phyloP scores from a whole-genome alignment of 2,888 invertebrate genomes.

The Geophilus truncorum region DNA sequence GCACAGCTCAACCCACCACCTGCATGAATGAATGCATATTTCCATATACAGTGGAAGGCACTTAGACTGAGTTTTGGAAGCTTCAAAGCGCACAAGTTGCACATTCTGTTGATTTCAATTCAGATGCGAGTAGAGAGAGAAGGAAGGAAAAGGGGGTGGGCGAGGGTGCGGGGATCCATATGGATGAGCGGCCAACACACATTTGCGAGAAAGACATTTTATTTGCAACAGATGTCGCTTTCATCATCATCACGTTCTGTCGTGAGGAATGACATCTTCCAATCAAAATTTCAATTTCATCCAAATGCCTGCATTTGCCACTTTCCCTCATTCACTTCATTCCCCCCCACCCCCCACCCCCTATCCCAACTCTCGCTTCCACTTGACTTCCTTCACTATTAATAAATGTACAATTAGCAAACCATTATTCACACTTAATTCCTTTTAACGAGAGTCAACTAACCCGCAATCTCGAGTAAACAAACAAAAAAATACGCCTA shows the following conservation, averaged over 20 bases:
- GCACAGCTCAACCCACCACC: neutral
- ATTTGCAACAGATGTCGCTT: constrained; percentile 32
- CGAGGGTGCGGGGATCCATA: neutral
- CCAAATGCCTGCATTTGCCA: constrained; percentile 2
- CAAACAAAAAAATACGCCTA: too few species aligned
- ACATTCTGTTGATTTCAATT: constrained; percentile 30
- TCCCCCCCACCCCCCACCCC: too few species aligned
- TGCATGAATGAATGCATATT: constrained; percentile 27
- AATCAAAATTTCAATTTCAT: constrained; percentile 31
- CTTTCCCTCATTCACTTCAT: neutral
- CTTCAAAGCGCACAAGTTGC: constrained; percentile 24
- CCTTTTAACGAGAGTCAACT: neutral
- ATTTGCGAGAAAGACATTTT: constrained; percentile 20
- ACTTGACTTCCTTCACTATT: neutral
- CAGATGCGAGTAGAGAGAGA: constrained; percentile 9
- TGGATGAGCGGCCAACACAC: constrained; percentile 23
- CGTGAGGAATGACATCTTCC: constrained; percentile 22
- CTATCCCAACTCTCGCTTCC: too few species aligned
- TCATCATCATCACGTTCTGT: constrained; percentile 31
- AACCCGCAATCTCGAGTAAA: too few species aligned
- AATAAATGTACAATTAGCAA: neutral
- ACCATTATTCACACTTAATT: neutral
- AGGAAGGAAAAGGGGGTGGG: neutral
- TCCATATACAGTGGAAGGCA: constrained; percentile 27
- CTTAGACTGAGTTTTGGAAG: constrained; percentile 17